Base-by-base conservation (phyloP, 1,140 invertebrate species). In the Drosophila eugracilis region DNA sequence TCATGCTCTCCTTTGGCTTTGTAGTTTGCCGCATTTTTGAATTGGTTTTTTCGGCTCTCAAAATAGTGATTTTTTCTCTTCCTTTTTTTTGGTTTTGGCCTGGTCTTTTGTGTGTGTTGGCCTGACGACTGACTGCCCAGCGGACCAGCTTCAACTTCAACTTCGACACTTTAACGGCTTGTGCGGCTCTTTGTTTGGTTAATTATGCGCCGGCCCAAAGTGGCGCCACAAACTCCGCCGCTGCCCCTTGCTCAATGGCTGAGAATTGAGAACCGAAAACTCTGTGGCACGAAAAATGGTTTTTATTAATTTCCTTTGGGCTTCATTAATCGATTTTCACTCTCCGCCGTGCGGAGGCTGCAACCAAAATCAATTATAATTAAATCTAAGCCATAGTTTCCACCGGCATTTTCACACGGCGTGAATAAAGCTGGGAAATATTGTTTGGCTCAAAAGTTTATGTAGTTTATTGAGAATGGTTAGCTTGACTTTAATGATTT, bases 1-100 rank as follows among this genome's bases (percentile, higher is more conserved):
- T 75, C 57, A 67, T 42, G 41, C 17, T 50, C 59, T 57, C 28
- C 50, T 41, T 62, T 42, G 28, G 0, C 83, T 86, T 86, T 86
- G 81, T 86, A 78, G 45, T 86, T 86, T 86, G 81, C 81, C 81
- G 81, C 81, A 74, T 78, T 83, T 86, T 78, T 86, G 81, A 78
- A 78, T 86, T 86, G 73, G 49, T 77, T 85, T 76, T 39, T 77
- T 79, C 36, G 70, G 69, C 71, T 78, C 71, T 78, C 65, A 54
- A 78, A 84, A 85, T 84, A 75, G 65, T 83, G 47, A 57, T 75
- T 81, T 54, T 28, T 71, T 41, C 53, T 55, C 54, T 49, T 60
- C 36, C 48, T 45, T 49, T 34, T 42, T 58, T 42, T 39, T 28
- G 39, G 28, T 19, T 34, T 57, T 7, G 39, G 34, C 14, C 44